These are phyloP conservation scores for Coelopa pilipes DNA, from an alignment of 2,888 invertebrate species.

Conservation along the genomic window DNA sequence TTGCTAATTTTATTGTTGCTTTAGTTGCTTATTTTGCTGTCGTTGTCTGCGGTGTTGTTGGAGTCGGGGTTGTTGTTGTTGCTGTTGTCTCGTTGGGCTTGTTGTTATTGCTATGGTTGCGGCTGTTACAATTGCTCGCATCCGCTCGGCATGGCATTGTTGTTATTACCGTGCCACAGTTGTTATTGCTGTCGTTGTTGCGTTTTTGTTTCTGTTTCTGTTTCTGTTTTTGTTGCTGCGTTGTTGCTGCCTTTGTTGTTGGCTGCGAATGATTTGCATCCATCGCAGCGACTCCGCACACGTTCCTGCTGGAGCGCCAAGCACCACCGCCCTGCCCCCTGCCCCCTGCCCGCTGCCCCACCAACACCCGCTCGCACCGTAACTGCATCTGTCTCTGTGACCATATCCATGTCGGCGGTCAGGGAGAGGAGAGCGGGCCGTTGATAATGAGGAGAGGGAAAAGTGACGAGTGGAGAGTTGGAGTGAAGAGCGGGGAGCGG, in stretches of 20 bases:
- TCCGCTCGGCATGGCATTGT: background rate
- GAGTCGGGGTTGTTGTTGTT: background rate
- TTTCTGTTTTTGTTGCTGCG: too few species aligned
- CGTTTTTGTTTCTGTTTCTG: too few species aligned
- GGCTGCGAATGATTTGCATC: background rate
- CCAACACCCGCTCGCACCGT: background rate
- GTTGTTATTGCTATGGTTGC: background rate
- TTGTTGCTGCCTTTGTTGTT: background rate
- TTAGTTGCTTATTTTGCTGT: background rate
- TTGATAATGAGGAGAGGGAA: too few species aligned
- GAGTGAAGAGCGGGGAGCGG: too few species aligned
- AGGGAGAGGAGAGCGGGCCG: background rate
- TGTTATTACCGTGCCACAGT: background rate
- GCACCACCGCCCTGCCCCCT: too few species aligned
- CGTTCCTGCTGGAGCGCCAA: too few species aligned
- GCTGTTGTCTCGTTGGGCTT: background rate
- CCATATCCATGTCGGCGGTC: background rate
- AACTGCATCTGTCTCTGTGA: background rate
- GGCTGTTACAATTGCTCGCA: conserved; percentile 1
- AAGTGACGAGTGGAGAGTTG: too few species aligned
- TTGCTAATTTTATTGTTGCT: background rate
- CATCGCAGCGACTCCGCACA: background rate
- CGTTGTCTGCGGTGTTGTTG: background rate
- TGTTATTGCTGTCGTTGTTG: background rate
- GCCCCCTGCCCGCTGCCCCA: too few species aligned